Conservation (phyloP, 2,888 invertebrate genomes). For the Drosophila flavopinicola region DNA sequence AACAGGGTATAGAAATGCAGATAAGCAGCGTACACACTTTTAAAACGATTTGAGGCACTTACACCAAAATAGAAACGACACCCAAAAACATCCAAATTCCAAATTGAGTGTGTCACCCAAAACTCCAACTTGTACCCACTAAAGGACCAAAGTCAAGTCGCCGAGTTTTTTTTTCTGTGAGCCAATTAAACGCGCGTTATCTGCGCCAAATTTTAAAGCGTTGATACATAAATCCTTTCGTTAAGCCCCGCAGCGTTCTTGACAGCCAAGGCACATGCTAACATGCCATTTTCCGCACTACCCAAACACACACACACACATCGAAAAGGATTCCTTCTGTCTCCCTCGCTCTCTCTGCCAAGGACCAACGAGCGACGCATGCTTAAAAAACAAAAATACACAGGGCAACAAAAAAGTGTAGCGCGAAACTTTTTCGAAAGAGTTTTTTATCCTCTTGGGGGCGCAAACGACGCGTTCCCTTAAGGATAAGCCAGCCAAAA, state of each 20-base stretch:
- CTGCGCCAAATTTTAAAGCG: conserved; percentile 82
- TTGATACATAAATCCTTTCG: conserved; percentile 83
- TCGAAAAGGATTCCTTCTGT: conserved; percentile 9
- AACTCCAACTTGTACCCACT: background rate
- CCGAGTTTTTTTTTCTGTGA: no score
- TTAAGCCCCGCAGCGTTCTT: conserved; percentile 78
- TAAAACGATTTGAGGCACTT: conserved; percentile 66
- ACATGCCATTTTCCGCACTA: conserved; percentile 74
- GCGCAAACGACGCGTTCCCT: conserved; percentile 60
- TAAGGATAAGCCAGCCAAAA: conserved; percentile 65
- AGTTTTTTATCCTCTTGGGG: conserved; percentile 67
- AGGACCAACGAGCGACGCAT: conserved; percentile 9
- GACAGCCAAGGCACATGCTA: conserved; percentile 76
- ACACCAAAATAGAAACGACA: conserved; percentile 45
- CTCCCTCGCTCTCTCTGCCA: conserved; percentile 7
- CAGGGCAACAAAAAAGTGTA: conserved; percentile 24
- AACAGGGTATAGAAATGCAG: conserved; percentile 44
- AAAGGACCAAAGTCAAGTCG: conserved; percentile 36
- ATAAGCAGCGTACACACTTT: conserved; percentile 65
- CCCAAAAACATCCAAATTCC: conserved; percentile 39
- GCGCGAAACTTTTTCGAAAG: conserved; percentile 75
- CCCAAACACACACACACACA: conserved; percentile 7
- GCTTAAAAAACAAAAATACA: conserved; percentile 15
- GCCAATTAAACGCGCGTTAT: conserved; percentile 83
- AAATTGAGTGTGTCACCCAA: conserved; percentile 56